Percentiles rank a stretch among this genome's conserved stretches.
These are phyloP conservation scores for Coranthus polyacanthus DNA, from an alignment of 2,797 vertebrate genomes.

Conservation along the genomic window DNA sequence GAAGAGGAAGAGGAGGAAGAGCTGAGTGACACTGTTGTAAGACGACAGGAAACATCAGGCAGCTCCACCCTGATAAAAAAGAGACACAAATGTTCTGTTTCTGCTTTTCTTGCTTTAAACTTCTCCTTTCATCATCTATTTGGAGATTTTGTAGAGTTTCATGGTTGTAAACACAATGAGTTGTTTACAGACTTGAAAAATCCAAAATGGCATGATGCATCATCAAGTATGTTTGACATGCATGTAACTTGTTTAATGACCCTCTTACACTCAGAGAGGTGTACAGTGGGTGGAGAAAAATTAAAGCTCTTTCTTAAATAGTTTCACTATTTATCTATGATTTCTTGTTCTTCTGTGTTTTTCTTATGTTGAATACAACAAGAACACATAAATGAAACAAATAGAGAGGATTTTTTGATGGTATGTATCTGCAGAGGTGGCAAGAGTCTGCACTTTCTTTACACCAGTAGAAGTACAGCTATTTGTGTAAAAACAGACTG, in stretches of 20 bases:
- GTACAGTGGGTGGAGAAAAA: neutral
- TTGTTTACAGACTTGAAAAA: neutral
- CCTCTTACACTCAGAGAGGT: no score
- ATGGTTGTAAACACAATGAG: conserved; percentile 15
- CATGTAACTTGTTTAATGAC: no score
- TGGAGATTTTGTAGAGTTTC: neutral
- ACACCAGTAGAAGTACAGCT: no score
- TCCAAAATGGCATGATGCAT: neutral
- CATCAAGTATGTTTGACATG: no score
- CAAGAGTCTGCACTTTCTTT: no score
- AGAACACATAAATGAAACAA: neutral
- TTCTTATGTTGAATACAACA: neutral
- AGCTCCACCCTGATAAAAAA: conserved; percentile 58
- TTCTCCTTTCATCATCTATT: neutral
- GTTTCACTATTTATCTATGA: conserved; percentile 20
- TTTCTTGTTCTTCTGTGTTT: neutral
- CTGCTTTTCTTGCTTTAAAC: conserved; percentile 13
- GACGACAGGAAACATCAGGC: conserved; percentile 62
- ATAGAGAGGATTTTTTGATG: no score
- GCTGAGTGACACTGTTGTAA: conserved; percentile 44
- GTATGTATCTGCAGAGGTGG: no score
- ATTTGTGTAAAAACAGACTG: no score
- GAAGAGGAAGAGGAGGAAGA: conserved; percentile 49
- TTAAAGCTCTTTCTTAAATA: conserved; percentile 15
- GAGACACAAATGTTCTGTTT: conserved; percentile 18